Base-by-base conservation (phyloP, 2,797 vertebrate genomes). In the Xiphophorus birchmanni region DNA sequence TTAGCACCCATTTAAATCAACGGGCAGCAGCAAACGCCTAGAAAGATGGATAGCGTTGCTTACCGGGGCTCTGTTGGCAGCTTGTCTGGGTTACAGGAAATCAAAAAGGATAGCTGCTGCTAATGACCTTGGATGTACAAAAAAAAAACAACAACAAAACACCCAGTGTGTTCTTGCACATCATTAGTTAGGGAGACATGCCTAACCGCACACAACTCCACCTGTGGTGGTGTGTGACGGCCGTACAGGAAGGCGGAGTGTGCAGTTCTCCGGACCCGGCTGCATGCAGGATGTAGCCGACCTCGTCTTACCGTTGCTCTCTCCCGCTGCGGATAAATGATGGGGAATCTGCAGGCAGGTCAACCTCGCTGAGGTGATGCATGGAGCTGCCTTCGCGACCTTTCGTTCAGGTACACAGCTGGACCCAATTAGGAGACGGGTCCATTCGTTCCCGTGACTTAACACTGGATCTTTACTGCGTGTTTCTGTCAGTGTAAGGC, bases 71-170 rank as follows among this genome's bases (percentile, higher is more conserved):
- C 91, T 92, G 90, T 93, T 91, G 90, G 84, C 88, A 85, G 85
- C 94, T 95, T 95, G 92, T 95, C 94, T 93, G 91, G 82, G 85
- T 91, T 94, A 84, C 69, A 84, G 81, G 75, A 21, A 83, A 92
- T 88, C 82, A 81, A 80, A 80, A 47, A 77, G 69, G 86, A 82
- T 85, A 86, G 80, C 81, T 75, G 69, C 82, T n/a, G 63, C 89
- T 93, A 93, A 92, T 93, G 89, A 94, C 93, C 90, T 95, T 95
- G 91, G 80, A 80, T 72, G 18, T 29, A 23, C 85, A 71, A 72
- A 75, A 60, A 58, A 37, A 42, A 80, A 79, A 44, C 8, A n/a
- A n/a, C 8, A 73, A 54, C 5, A 21, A 40, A 45, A 81, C 78
- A 45, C 74, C 32, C 60, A 32, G 60, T 35, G 32, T 65, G 48